These are phyloP conservation scores for Orcinus orca DNA, from an alignment of 2,113 vertebrate genomes.

Conservation along the genomic window DNA sequence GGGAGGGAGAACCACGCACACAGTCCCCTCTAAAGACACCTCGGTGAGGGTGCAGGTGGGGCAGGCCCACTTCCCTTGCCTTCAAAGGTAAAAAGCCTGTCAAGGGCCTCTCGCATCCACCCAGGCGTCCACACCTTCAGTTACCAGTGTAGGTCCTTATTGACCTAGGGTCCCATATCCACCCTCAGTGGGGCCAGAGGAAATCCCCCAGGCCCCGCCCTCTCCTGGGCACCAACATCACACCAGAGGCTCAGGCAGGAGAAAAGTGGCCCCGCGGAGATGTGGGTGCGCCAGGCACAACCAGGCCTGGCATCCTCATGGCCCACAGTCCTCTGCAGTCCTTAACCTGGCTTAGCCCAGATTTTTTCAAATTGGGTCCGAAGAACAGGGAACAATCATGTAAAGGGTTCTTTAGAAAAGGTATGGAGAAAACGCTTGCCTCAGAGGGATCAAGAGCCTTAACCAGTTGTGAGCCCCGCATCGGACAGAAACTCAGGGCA, in stretches of 20 bases:
- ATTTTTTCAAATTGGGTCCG: neutral
- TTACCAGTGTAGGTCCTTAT: neutral
- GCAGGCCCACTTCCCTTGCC: neutral
- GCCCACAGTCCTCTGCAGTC: neutral
- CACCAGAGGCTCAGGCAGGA: neutral
- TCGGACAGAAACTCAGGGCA: neutral
- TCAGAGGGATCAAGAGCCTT: neutral
- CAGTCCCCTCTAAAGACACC: neutral
- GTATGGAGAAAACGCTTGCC: neutral
- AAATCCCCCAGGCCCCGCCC: neutral
- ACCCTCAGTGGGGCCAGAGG: neutral
- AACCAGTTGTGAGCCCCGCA: accelerated
- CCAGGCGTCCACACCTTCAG: accelerated
- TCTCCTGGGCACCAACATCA: neutral
- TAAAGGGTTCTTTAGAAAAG: neutral
- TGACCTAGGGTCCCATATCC: neutral
- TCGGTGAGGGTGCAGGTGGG: neutral
- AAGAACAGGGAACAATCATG: neutral
- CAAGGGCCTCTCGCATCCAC: too few relatives aligned
- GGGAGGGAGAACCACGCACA: neutral
- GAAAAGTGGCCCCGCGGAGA: too few relatives aligned
- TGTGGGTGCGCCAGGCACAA: neutral
- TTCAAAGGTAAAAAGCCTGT: too few relatives aligned
- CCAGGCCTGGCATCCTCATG: neutral
- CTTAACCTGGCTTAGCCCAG: neutral